Evolutionary conservation across 2,888 invertebrate genomes (phyloP).

Genomic region (Drosophila pseudotalamancana): DNA sequence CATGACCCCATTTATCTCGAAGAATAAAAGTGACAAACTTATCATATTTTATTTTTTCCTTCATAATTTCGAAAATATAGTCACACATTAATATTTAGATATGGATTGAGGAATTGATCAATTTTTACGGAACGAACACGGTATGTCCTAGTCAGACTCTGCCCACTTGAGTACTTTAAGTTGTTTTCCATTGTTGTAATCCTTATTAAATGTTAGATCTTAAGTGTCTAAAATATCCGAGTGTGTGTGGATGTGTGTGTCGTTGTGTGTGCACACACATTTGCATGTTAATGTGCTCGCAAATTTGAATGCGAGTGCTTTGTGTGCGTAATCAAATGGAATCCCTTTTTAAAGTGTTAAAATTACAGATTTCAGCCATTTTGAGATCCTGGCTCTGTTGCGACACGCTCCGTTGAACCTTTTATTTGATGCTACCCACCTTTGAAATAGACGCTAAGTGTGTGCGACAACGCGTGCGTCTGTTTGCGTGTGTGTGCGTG

Average conservation of each 20-base stretch:
- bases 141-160: too few species aligned
- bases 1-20: too few species aligned
- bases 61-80: too few species aligned
- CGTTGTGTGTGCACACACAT: constrained; percentile 35
- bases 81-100: too few species aligned
- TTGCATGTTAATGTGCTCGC: constrained; percentile 63
- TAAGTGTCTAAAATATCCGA: constrained; percentile 7
- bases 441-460: constrained; percentile 24
- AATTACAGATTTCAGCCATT: constrained; percentile 63
- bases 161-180: too few species aligned
- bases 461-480: constrained; percentile 16
- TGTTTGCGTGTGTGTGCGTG: constrained; percentile 7
- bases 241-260: background rate
- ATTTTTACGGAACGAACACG: too few species aligned
- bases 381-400: constrained; percentile 10
- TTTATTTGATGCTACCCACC: constrained; percentile 49
- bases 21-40: too few species aligned
- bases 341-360: constrained; percentile 58
- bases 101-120: too few species aligned
- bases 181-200: constrained; percentile 71
- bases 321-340: constrained; percentile 63
- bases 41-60: too few species aligned
- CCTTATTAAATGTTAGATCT: constrained; percentile 64
- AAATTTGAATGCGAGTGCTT: constrained; percentile 57
- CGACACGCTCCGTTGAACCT: constrained; percentile 47